Percentiles rank a stretch among this genome's conserved stretches.
Conservation (phyloP, 2,113 vertebrate genomes). For the Actenoides lindsayi region DNA sequence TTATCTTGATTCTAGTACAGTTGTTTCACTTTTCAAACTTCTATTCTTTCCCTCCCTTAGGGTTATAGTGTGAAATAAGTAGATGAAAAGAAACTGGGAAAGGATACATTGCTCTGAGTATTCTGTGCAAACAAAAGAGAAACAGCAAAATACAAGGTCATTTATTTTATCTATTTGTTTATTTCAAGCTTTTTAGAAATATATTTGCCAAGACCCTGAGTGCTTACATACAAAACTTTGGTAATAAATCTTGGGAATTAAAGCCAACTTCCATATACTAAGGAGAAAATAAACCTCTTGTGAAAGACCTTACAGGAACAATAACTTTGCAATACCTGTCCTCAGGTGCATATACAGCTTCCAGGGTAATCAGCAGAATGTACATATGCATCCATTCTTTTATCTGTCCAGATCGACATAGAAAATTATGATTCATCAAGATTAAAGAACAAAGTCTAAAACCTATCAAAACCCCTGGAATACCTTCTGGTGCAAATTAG, state of each 20-base stretch:
- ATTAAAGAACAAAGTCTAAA: neutral
- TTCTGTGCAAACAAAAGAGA: neutral
- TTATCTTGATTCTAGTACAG: neutral
- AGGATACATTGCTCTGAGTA: neutral
- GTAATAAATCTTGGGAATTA: neutral
- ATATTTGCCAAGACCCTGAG: neutral
- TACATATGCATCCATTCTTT: neutral
- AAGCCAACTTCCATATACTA: neutral
- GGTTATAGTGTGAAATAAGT: neutral
- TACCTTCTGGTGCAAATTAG: neutral
- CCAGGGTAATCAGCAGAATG: neutral
- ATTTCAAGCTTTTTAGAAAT: constrained; percentile 7
- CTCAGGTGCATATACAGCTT: neutral
- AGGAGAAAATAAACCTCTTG: neutral
- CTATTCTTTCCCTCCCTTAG: neutral
- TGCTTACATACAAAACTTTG: neutral
- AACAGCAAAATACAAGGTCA: neutral
- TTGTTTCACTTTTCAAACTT: neutral
- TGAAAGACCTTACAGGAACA: neutral
- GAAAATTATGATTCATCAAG: neutral
- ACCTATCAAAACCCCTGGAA: neutral
- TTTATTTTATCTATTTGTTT: constrained; percentile 26
- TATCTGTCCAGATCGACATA: neutral
- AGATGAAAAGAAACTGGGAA: neutral
- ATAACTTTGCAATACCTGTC: neutral